A percentile compares a stretch with the other conserved stretches of the same genome.
Evolutionary conservation across 2,113 vertebrate genomes (phyloP).

Genomic region (Rafetus swinhoei): DNA sequence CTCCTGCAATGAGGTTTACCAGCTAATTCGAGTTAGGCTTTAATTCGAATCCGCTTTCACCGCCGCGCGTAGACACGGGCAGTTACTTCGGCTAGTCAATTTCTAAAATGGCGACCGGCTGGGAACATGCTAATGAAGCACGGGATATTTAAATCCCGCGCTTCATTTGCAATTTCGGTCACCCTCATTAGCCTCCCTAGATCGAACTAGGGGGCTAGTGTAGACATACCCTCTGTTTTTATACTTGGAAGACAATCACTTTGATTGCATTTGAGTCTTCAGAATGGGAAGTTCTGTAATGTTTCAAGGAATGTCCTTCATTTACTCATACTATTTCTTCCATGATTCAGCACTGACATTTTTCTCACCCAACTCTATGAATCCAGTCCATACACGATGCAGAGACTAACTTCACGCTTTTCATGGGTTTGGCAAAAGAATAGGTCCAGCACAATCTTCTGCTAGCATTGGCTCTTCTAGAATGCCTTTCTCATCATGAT

Average conservation of each 20-base stretch:
- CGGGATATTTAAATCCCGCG: no score
- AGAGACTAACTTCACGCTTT: background rate
- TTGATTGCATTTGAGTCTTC: background rate
- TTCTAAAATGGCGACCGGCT: no score
- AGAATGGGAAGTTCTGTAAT: constrained; percentile 11
- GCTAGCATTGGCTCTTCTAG: background rate
- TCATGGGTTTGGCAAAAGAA: background rate
- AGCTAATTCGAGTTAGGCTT: no score
- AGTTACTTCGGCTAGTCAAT: no score
- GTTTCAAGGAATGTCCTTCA: background rate
- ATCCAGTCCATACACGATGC: background rate
- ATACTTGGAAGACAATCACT: background rate
- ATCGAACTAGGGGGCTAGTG: no score
- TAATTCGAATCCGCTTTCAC: no score
- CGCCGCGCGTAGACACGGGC: no score
- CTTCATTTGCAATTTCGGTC: no score
- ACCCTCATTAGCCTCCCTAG: no score
- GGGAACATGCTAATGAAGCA: no score
- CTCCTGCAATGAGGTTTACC: no score
- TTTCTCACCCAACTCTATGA: background rate
- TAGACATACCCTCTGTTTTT: background rate
- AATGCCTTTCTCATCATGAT: background rate
- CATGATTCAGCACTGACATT: constrained; percentile 5
- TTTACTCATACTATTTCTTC: background rate
- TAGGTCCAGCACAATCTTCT: background rate